Base-by-base conservation (phyloP, 1,140 invertebrate genomes). In the Hesperophylax magnus region DNA sequence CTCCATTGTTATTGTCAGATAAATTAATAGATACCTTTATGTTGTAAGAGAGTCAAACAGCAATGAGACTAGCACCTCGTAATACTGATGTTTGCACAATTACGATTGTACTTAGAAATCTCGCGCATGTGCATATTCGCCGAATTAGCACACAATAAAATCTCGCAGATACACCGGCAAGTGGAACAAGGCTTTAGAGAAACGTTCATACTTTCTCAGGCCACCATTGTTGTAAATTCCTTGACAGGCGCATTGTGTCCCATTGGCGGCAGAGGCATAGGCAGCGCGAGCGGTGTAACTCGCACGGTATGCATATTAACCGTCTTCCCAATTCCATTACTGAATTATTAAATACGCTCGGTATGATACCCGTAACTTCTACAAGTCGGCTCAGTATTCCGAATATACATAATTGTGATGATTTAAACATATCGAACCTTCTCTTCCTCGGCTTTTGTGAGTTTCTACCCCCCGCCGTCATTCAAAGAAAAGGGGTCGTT, bases 381-480 rank as follows among this genome's bases (percentile, higher is more conserved):
- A 75, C 14, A 60, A 75, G 72, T 75, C 72, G 27, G 22, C 47
- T 74, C 72, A 15, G 53, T 17, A 58, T 58, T 34, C 52, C 9
- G 24, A 58, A 58, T 75, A 31, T 58, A 75, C 54, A 56, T 58
- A 75, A 78, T 56, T 75, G 72, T 71, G 77, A 82, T 77, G 81
- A 82, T 82, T 79, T 77, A 77, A 78, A 78, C 77, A 81, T 61
- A 74, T 81, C 74, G 76, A 77, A 52, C 54, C 71, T 52, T 65
- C 52, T 39, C 31, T 9, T 31, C 27, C 5, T 9, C 5, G 24
- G 63, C 63, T 67, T 67, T 67, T 67, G 63, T 67, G n/a, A 39
- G 27, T 15, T 9, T 2, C 34, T 9, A 39, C 34, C 34, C 1
- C 17, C 31, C 9, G 34, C 9, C 24, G 9, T n/a, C 14, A 34